Percentiles rank a stretch among this genome's conserved stretches.
These are phyloP conservation scores for Heliothis virescens DNA, from an alignment of 1,140 invertebrate species.

Conservation along the genomic window DNA sequence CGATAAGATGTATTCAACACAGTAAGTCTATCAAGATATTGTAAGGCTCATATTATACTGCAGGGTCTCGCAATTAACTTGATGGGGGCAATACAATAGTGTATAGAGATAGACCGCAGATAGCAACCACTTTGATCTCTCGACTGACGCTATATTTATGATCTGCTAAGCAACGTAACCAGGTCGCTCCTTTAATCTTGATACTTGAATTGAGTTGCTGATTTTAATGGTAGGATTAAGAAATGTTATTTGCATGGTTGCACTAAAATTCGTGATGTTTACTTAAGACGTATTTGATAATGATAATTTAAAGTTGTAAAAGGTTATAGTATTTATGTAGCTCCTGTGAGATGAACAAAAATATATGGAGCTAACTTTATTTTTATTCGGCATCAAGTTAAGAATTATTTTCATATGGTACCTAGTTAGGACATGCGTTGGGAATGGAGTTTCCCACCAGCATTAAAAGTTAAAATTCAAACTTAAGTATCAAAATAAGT, in stretches of 20 bases:
- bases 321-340: too few species aligned
- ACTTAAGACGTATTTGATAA: background rate
- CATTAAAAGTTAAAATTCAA: too few species aligned
- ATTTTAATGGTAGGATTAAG: background rate
- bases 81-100: slow-evolving; percentile 28
- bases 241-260: background rate
- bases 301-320: too few species aligned
- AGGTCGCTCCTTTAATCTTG: slow-evolving; percentile 14
- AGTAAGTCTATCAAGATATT: background rate
- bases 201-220: slow-evolving; percentile 5
- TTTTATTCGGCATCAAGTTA: too few species aligned
- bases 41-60: background rate
- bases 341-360: background rate
- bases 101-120: background rate
- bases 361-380: background rate
- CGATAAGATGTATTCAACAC: background rate
- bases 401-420: too few species aligned
- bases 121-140: slow-evolving; percentile 36
- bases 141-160: slow-evolving; percentile 26
- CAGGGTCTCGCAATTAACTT: slow-evolving; percentile 10
- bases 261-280: background rate
- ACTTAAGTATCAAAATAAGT: background rate
- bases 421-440: too few species aligned
- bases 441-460: too few species aligned
- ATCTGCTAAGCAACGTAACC: slow-evolving; percentile 1